Evolutionary conservation across 2,888 invertebrate species (phyloP).

Genomic region (Eupithecia subfuscata): DNA sequence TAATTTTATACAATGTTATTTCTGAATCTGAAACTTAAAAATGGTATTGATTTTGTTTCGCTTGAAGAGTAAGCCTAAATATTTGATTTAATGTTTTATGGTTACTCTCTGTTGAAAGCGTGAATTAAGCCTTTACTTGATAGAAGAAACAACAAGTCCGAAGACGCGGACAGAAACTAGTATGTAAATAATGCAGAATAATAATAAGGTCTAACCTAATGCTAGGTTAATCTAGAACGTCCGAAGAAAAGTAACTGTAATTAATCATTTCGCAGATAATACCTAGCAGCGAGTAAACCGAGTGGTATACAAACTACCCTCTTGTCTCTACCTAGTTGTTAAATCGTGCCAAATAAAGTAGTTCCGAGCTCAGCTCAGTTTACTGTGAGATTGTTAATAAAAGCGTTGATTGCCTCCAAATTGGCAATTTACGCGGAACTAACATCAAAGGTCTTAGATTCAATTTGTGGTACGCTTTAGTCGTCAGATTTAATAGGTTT

Average conservation of each 20-base stretch:
- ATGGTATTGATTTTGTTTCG: constrained; percentile 20
- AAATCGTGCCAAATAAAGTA: background rate
- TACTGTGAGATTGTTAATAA: constrained; percentile 26
- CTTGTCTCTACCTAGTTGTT: background rate
- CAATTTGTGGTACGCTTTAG: constrained; percentile 29
- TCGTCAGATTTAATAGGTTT: constrained; percentile 16
- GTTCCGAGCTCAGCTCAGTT: constrained; percentile 17
- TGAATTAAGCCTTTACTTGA: background rate
- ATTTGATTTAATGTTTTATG: background rate
- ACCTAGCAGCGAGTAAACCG: background rate
- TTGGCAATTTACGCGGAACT: constrained; percentile 37
- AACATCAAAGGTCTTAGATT: constrained; percentile 27
- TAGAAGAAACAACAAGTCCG: no score
- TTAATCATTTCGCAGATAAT: background rate
- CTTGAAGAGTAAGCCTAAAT: background rate
- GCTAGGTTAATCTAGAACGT: background rate
- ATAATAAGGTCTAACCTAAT: background rate
- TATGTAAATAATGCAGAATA: background rate
- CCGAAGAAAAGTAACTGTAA: background rate
- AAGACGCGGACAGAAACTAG: no score
- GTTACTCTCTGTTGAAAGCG: background rate
- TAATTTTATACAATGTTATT: constrained; percentile 25
- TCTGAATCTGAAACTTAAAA: constrained; percentile 24
- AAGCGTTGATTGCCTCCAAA: constrained; percentile 37
- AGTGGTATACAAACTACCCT: background rate